Evolutionary conservation across 1,140 invertebrate genomes (phyloP), one percentile per base, ranked within the genome.

Genomic region (Tetramorium simillimum): DNA sequence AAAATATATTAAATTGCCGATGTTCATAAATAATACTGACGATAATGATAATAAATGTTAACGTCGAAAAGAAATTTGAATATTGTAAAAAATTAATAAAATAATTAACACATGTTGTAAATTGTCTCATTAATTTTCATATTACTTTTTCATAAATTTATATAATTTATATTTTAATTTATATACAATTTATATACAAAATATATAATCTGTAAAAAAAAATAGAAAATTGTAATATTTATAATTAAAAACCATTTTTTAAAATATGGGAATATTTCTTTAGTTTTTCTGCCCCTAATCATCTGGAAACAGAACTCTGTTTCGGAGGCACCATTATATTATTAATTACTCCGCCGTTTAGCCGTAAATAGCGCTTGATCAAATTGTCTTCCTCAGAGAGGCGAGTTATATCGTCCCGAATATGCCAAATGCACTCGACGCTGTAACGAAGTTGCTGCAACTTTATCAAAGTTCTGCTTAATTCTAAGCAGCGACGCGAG

Each of bases 401-500:
- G 80, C 53, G 80, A 84, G 80, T 84, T 84, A 84, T 84, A 84
- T 84, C 80, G 80, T 70, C 53, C 80, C 69, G 80, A 84, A 84
- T 75, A 75, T 84, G 80, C 80, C 80, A 84, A 84, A 84, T 84
- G 80, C 80, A 84, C 80, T 84, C 80, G 80, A 73, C 80, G 69
- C 56, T 73, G 69, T 84, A 84, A 84, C 80, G 80, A 84, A 84
- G 80, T 84, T 84, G 53, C 69, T 60, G 80, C 80, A 84, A 84
- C 80, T 84, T 84, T 84, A 84, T 84, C 80, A 84, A 84, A 84
- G 80, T 84, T 84, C 80, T 60, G 80, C 80, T 84, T 84, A 84
- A 84, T 84, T 84, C 80, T 84, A 84, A 84, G 80, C 80, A 84
- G 69, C 80, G 80, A 84, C 80, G 80, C 80, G 80, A 84, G 80